Evolutionary conservation across 1,140 invertebrate species (phyloP).

Genomic region (Drosophila lini): DNA sequence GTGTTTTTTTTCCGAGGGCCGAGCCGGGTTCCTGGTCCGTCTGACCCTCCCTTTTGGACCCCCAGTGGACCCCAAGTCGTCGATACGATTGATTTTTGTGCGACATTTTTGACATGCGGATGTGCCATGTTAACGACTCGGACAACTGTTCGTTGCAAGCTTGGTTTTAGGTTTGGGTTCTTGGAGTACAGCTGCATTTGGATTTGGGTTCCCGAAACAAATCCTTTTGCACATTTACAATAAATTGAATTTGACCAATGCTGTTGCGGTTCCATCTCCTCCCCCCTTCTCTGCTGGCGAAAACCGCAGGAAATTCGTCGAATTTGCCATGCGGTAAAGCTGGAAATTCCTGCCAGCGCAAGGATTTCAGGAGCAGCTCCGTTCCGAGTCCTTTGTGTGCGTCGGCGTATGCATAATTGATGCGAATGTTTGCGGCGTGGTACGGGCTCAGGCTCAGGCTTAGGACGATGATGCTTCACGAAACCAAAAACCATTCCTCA

Average conservation of each 20-base stretch:
- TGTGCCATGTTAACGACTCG: slow-evolving; percentile 77
- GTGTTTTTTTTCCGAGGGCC: slow-evolving; percentile 6
- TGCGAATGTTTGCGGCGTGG: slow-evolving; percentile 76
- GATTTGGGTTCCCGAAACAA: slow-evolving; percentile 42
- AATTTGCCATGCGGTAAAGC: slow-evolving; percentile 78
- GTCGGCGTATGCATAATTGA: slow-evolving; percentile 83
- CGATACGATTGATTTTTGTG: slow-evolving; percentile 76
- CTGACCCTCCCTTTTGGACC: slow-evolving; percentile 40
- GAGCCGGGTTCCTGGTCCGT: slow-evolving; percentile 62
- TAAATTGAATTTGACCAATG: slow-evolving; percentile 82
- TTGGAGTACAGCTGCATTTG: slow-evolving; percentile 14
- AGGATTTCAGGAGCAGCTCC: slow-evolving; percentile 49
- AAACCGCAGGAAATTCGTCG: slow-evolving; percentile 83
- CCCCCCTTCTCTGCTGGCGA: slow-evolving; percentile 45
- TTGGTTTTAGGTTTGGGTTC: slow-evolving; percentile 8
- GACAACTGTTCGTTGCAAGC: slow-evolving; percentile 62
- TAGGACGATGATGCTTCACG: slow-evolving; percentile 31
- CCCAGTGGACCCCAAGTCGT: slow-evolving; percentile 18
- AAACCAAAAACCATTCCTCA: slow-evolving; percentile 54
- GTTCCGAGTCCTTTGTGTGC: slow-evolving; percentile 42
- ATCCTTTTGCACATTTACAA: slow-evolving; percentile 78
- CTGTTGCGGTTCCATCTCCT: slow-evolving; percentile 62
- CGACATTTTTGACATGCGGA: slow-evolving; percentile 82
- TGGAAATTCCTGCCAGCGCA: slow-evolving; percentile 41
- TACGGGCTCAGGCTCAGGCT: slow-evolving; percentile 31